These are phyloP conservation scores for Tetrao urogallus DNA, from an alignment of 2,113 vertebrate genomes.

Conservation along the genomic window DNA sequence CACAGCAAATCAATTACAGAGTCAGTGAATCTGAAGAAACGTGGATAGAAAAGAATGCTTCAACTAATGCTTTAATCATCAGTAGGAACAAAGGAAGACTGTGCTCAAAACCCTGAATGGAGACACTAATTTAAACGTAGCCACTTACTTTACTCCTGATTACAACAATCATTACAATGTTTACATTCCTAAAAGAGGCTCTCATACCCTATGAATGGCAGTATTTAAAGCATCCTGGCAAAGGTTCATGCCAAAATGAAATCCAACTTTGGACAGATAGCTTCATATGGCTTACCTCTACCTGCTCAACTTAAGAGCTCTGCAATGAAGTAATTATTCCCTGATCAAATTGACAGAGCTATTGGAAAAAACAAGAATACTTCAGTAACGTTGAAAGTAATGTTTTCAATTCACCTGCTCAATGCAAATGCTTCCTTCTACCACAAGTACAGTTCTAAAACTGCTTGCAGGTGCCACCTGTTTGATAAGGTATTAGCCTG, in stretches of 20 bases:
- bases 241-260: neutral
- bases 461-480: neutral
- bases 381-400: neutral
- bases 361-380: neutral
- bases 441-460: neutral
- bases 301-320: neutral
- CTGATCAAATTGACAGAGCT: neutral
- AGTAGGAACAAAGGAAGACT: neutral
- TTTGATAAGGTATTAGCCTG: neutral
- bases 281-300: neutral
- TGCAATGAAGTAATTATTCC: neutral
- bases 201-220: neutral
- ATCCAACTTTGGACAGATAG: neutral
- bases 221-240: neutral
- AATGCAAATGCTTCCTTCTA: neutral
- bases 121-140: neutral
- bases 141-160: neutral
- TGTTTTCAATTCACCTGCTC: neutral
- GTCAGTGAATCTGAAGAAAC: neutral
- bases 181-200: neutral
- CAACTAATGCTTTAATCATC: neutral
- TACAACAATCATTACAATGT: neutral
- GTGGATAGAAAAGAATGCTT: neutral
- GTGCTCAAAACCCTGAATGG: neutral
- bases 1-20: neutral